Evolutionary conservation across 2,888 invertebrate species (phyloP).

Genomic region (Tipula vernalis): DNA sequence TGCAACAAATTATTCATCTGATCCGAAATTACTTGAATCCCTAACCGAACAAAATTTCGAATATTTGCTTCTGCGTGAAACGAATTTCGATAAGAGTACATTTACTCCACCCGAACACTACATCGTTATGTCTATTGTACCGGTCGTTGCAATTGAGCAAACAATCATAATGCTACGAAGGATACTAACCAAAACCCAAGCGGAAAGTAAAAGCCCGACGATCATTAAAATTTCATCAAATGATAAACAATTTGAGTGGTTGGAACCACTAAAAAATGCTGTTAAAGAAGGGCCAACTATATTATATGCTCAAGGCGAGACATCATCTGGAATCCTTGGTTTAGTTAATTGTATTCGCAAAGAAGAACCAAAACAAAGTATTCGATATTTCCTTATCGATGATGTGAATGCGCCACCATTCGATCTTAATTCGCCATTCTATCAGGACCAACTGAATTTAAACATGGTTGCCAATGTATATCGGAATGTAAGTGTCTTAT

Average conservation of each 20-base stretch:
- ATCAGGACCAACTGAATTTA: slow-evolving; percentile 50
- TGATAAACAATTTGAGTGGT: slow-evolving; percentile 28
- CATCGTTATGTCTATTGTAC: slow-evolving; percentile 24
- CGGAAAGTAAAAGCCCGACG: slow-evolving; percentile 19
- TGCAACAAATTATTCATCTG: slow-evolving; percentile 20
- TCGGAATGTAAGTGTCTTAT: slow-evolving; percentile 35
- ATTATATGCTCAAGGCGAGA: slow-evolving; percentile 50
- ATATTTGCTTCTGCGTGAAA: slow-evolving; percentile 38
- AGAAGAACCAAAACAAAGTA: slow-evolving; percentile 59
- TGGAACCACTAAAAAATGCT: slow-evolving; percentile 25
- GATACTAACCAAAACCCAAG: slow-evolving; percentile 20
- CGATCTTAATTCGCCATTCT: slow-evolving; percentile 48
- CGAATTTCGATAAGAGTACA: slow-evolving; percentile 41
- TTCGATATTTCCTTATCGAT: slow-evolving; percentile 49
- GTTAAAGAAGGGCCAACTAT: slow-evolving; percentile 28
- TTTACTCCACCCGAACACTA: slow-evolving; percentile 23
- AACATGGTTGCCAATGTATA: slow-evolving; percentile 72
- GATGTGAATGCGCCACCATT: slow-evolving; percentile 53
- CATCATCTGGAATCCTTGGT: slow-evolving; percentile 69
- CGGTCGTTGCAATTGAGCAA: slow-evolving; percentile 23
- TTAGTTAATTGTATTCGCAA: slow-evolving; percentile 73
- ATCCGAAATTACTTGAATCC: not conserved
- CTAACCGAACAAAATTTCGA: slow-evolving; percentile 26
- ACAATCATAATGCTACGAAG: slow-evolving; percentile 28
- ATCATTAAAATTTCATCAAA: slow-evolving; percentile 24